These are phyloP conservation scores for Enteromius mattozi DNA, from an alignment of 2,797 vertebrate species.

Conservation along the genomic window DNA sequence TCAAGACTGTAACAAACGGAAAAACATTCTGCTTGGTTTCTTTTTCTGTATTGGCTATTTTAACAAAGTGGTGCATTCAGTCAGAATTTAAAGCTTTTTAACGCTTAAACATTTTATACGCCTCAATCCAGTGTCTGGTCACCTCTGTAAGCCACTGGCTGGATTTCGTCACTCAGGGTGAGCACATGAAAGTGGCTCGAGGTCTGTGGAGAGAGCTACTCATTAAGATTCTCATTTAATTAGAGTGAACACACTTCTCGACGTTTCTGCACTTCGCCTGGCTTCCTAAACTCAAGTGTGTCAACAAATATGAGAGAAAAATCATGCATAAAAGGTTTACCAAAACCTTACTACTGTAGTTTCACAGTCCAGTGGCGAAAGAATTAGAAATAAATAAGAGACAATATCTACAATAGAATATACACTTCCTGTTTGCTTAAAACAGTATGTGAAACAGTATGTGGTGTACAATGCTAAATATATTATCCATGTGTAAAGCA, in stretches of 20 bases:
- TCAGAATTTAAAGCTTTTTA: not conserved
- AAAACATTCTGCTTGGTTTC: not conserved
- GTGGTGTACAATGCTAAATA: not conserved
- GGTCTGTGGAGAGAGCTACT: constrained; percentile 42
- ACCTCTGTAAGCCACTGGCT: constrained; percentile 13
- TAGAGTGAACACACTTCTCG: constrained; percentile 34
- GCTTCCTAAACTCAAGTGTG: not conserved
- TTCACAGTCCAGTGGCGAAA: not conserved
- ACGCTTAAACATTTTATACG: not conserved
- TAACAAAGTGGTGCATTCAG: not conserved
- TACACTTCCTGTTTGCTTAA: not conserved
- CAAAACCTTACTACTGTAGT: not conserved
- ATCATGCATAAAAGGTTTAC: not conserved
- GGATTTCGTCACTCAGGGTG: constrained; percentile 11
- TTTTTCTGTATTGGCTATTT: not conserved
- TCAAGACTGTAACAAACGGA: not conserved
- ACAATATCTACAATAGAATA: not conserved
- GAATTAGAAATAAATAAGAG: not conserved
- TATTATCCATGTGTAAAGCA: not conserved
- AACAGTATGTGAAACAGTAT: not conserved
- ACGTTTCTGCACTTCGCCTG: not conserved
- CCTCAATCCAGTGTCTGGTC: not conserved
- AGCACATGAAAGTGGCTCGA: constrained; percentile 46
- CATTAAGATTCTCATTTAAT: constrained; percentile 56
- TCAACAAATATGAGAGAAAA: constrained; percentile 22